phyloP scores from a whole-genome alignment of 2,888 invertebrate species.

The Drosophila leonis region DNA sequence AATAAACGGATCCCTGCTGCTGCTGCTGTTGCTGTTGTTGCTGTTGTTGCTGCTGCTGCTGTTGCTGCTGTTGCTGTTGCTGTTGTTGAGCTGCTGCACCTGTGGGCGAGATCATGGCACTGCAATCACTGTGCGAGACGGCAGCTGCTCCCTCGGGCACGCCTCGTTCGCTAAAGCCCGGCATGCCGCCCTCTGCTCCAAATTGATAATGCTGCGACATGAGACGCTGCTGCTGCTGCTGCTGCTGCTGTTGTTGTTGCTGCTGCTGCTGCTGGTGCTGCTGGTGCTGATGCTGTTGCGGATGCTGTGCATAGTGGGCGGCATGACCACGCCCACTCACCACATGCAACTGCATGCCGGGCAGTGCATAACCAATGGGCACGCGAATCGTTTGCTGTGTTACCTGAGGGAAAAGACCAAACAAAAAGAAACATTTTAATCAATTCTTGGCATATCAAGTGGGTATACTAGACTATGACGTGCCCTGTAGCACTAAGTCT shows the following conservation, averaged over 20 bases:
- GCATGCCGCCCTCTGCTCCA: slow-evolving; percentile 78
- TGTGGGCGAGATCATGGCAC: slow-evolving; percentile 81
- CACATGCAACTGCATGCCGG: slow-evolving; percentile 86
- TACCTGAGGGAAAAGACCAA: slow-evolving; percentile 70
- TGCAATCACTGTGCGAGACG: slow-evolving; percentile 84
- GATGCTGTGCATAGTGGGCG: slow-evolving; percentile 74
- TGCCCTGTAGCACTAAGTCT: background rate
- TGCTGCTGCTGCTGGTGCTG: slow-evolving; percentile 68
- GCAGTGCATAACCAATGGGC: slow-evolving; percentile 85
- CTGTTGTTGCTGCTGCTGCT: slow-evolving; percentile 52
- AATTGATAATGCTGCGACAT: slow-evolving; percentile 82
- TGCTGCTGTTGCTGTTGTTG: slow-evolving; percentile 51
- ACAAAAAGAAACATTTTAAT: too few relatives aligned
- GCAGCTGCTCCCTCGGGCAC: slow-evolving; percentile 92
- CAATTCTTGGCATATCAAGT: background rate
- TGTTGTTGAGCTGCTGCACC: slow-evolving; percentile 48
- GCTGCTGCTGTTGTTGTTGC: slow-evolving; percentile 70
- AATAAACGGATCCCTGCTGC: slow-evolving; percentile 88
- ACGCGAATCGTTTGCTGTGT: slow-evolving; percentile 86
- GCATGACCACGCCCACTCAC: slow-evolving; percentile 84
- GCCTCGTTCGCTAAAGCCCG: slow-evolving; percentile 87
- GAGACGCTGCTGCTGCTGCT: slow-evolving; percentile 66
- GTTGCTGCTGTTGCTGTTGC: slow-evolving; percentile 37
- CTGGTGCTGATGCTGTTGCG: slow-evolving; percentile 77
- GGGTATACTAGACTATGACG: background rate